Percentiles rank a stretch among this genome's conserved stretches.
phyloP scores from a whole-genome alignment of 2,888 invertebrate genomes.

The Hypsopygia costalis region DNA sequence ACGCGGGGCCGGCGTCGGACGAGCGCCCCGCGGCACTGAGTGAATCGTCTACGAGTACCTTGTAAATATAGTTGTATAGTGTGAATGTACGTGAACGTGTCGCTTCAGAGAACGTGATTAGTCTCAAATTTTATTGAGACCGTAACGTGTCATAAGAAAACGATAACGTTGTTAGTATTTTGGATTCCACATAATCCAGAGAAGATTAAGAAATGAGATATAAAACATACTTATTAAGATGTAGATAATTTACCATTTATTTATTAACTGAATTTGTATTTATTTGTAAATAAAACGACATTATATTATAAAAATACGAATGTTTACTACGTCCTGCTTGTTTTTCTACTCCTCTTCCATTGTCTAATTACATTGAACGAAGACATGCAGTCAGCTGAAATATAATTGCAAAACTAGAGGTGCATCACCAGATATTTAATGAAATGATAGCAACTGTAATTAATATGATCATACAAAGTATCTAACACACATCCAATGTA shows the following conservation, averaged over 20 bases:
- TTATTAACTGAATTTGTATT: conserved; percentile 82
- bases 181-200: conserved; percentile 72
- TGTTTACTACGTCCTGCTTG: conserved; percentile 77
- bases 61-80: conserved; percentile 80
- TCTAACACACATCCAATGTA: too few species aligned
- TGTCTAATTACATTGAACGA: background rate
- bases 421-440: too few species aligned
- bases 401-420: too few species aligned
- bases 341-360: conserved; percentile 48
- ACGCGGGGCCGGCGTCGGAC: conserved; percentile 58
- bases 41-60: conserved; percentile 70
- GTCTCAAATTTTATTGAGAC: conserved; percentile 80
- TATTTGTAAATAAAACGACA: conserved; percentile 80
- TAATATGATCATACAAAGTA: too few species aligned
- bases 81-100: conserved; percentile 81
- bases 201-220: conserved; percentile 80
- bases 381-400: background rate
- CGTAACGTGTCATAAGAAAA: conserved; percentile 78
- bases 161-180: conserved; percentile 79
- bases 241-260: conserved; percentile 81
- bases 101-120: conserved; percentile 73
- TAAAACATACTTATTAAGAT: conserved; percentile 79
- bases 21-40: conserved; percentile 58
- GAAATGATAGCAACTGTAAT: too few species aligned
- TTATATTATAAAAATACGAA: conserved; percentile 79